Base-by-base conservation (phyloP, 2,888 invertebrate species). In the Cryptus viduatorius region DNA sequence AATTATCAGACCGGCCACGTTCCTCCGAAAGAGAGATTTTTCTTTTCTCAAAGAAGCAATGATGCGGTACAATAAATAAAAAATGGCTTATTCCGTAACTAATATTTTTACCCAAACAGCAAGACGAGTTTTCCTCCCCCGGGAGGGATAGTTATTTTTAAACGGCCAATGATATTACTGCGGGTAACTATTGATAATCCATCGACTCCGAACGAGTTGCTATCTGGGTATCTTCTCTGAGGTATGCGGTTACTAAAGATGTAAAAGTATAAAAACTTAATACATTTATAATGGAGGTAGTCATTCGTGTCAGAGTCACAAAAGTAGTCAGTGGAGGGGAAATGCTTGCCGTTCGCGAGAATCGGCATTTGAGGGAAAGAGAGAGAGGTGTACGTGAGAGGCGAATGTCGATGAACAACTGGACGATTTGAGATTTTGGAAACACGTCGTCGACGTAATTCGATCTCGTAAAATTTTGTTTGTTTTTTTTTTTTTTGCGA, bases 231-330 rank as follows among this genome's bases (percentile, higher is more conserved):
- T 67, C 59, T 89, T 89, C 89, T 91, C 90, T 92, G 93, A 93
- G 93, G 92, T 93, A 93, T 93, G 91, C 89, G 92, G 93, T 93
- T 92, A 91, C 92, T 93, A 92, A 92, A 92, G 91, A 90, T 92
- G 92, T 93, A 93, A 93, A 92, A 91, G 90, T 93, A 92, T 92
- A 92, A 93, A 92, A 92, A 92, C 91, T 92, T 92, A 93, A 93
- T 93, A 92, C 91, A 91, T 88, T 92, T 91, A 91, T 83, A 68
- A 65, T 87, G 89, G 91, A 92, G 92, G 92, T 92, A 92, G 92
- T 91, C 90, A 90, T 89, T 90, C 89, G 89, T 90, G 90, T 90
- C 88, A 87, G 89, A 89, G 88, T 89, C 88, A 90, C 91, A 88
- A 88, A 88, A 87, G 64, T 85, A 85, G 84, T 86, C 31, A 31